These are phyloP conservation scores for Macrosiphum euphorbiae DNA, from an alignment of 2,888 invertebrate species.

Conservation along the genomic window DNA sequence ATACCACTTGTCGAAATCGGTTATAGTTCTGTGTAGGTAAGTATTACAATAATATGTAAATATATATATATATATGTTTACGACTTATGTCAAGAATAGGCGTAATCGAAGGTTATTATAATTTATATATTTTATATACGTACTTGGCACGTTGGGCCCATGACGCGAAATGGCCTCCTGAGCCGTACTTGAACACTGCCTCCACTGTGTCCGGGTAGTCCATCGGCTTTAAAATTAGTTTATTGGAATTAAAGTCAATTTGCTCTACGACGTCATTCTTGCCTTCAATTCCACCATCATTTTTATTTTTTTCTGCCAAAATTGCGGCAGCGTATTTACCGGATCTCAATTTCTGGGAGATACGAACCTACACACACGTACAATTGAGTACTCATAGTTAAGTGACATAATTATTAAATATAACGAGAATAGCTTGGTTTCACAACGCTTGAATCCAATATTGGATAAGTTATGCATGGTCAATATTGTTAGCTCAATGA, in stretches of 20 bases:
- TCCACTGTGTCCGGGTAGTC: conserved; percentile 67
- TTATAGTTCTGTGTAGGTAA: background rate
- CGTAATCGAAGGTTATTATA: background rate
- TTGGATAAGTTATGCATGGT: background rate
- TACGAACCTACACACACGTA: background rate
- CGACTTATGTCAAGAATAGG: background rate
- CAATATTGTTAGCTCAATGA: background rate
- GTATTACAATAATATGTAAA: background rate
- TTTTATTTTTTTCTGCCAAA: background rate
- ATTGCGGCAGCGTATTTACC: background rate
- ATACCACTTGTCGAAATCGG: background rate
- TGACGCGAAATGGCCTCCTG: conserved; percentile 65
- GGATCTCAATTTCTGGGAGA: conserved; percentile 20
- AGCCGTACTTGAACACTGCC: conserved; percentile 66
- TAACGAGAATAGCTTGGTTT: background rate
- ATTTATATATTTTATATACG: background rate
- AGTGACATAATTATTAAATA: background rate
- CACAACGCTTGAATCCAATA: background rate
- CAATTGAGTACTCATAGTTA: background rate
- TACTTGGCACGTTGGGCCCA: conserved; percentile 66
- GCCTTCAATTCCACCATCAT: no score
- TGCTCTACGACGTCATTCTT: background rate
- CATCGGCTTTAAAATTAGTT: conserved; percentile 36
- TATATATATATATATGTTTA: background rate
- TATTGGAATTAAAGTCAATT: no score